Conservation (phyloP, 2,888 invertebrate species). For the Campaea margaritaria region DNA sequence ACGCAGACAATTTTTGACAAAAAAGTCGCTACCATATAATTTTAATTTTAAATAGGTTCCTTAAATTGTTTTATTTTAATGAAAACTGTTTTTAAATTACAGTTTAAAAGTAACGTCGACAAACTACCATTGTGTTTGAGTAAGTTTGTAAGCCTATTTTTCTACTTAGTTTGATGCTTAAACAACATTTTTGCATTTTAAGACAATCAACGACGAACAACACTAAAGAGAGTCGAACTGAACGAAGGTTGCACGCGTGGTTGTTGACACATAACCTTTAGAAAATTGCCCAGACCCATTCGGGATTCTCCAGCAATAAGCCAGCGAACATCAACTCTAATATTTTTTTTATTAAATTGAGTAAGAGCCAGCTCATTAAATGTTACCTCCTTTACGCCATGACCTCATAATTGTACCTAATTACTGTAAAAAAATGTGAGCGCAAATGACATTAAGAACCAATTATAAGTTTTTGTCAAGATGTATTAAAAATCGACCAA, state of each 20-base stretch:
- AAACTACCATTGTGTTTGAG: too few species aligned
- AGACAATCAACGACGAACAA: not conserved
- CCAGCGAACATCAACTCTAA: conserved; percentile 3
- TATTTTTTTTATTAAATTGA: conserved; percentile 22
- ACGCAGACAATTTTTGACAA: too few species aligned
- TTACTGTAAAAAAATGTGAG: conserved; percentile 22
- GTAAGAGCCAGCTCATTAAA: conserved; percentile 22
- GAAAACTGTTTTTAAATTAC: too few species aligned
- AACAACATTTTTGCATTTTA: too few species aligned
- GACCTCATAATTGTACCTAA: conserved; percentile 15
- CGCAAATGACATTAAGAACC: conserved; percentile 24
- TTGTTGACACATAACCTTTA: conserved; percentile 81
- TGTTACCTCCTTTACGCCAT: conserved; percentile 7
- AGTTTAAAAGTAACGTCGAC: too few species aligned
- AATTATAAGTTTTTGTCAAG: conserved; percentile 19
- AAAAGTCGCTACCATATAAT: too few species aligned
- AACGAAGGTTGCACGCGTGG: conserved; percentile 53
- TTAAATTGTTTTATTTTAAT: too few species aligned
- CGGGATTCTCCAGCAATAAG: conserved; percentile 51
- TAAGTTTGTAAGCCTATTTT: too few species aligned
- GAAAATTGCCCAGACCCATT: conserved; percentile 61
- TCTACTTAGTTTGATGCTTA: too few species aligned
- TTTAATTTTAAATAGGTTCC: too few species aligned
- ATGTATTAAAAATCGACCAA: conserved; percentile 7
- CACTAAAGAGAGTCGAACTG: conserved; percentile 38